Conservation (phyloP, 2,888 invertebrate genomes). For the Caenorhabditis drosophilae region DNA sequence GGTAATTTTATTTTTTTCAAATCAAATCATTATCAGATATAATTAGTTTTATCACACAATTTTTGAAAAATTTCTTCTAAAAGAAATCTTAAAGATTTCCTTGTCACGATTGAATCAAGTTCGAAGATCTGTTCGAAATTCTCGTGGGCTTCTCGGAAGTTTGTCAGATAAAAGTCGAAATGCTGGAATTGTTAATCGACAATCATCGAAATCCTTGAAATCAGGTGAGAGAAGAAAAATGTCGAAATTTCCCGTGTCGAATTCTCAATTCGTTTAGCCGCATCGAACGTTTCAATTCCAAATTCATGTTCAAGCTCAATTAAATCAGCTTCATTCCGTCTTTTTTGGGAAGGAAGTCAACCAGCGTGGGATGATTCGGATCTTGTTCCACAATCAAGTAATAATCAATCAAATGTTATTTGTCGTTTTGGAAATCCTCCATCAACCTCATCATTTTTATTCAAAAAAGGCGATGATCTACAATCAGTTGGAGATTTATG, state of each 20-base stretch:
- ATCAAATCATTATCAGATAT: no score
- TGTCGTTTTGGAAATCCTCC: constrained; percentile 21
- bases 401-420: constrained; percentile 14
- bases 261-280: not conserved
- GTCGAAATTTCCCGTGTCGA: no score
- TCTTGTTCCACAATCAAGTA: not conserved
- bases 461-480: constrained; percentile 12
- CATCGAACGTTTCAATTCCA: not conserved
- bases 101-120: constrained; percentile 12
- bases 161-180: constrained; percentile 16
- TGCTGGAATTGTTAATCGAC: constrained; percentile 30
- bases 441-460: constrained; percentile 20
- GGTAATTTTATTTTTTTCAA: not conserved
- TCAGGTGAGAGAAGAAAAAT: no score
- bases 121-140: constrained; percentile 38
- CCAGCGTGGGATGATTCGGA: constrained; percentile 55
- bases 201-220: constrained; percentile 17
- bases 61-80: not conserved
- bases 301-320: constrained; percentile 15
- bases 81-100: not conserved
- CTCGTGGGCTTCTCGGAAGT: constrained; percentile 27
- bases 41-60: no score
- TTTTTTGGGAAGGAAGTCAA: constrained; percentile 53
- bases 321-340: constrained; percentile 47
- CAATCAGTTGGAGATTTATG: constrained; percentile 50